Evolutionary conservation across 2,888 invertebrate species (phyloP), one percentile per base, ranked within the genome.

Genomic region (Neelides folsomi): DNA sequence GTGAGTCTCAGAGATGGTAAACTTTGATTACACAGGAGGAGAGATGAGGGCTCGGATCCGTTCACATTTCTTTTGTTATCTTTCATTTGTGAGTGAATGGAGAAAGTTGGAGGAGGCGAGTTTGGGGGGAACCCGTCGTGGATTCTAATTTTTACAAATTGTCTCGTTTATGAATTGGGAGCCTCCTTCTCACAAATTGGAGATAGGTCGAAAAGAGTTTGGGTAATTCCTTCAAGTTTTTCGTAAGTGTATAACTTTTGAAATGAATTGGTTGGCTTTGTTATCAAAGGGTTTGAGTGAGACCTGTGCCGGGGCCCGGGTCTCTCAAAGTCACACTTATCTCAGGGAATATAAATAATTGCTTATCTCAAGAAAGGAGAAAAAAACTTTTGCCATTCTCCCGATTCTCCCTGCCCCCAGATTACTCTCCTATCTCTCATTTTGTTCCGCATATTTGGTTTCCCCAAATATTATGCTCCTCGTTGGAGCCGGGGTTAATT

Each of bases 281-380:
- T 56, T 56, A 56, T 56, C 56, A 54, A 45, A 45, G 49, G 41
- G 49, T 56, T 54, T 52, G 49, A 52, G 45, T 45, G 41, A 47
- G 47, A 46, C 38, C 44, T 44, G n/a, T 5, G n/a, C 40, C 9
- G 18, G 10, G 36, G 16, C n/a, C 8, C 12, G 40, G 34, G 42
- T 7, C 18, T 16, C 13, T 40, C 15, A 18, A 34, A 35, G 27
- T 15, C 13, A 6, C 47, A 50, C 56, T 56, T 56, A 56, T 56
- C 56, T 56, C 49, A 15, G 20, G 42, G 56, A 54, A 50, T 56
- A 56, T 56, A 56, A 56, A 56, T 56, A 56, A 56, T 56, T 56
- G 56, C 56, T 56, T 56, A 56, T 56, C 56, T 51, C 36, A 38
- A 49, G 48, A 56, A 42, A 49, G 52, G 35, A 47, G 43, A 48